Base-by-base conservation (phyloP, 1,140 invertebrate species). In the Odontomachus brunneus region DNA sequence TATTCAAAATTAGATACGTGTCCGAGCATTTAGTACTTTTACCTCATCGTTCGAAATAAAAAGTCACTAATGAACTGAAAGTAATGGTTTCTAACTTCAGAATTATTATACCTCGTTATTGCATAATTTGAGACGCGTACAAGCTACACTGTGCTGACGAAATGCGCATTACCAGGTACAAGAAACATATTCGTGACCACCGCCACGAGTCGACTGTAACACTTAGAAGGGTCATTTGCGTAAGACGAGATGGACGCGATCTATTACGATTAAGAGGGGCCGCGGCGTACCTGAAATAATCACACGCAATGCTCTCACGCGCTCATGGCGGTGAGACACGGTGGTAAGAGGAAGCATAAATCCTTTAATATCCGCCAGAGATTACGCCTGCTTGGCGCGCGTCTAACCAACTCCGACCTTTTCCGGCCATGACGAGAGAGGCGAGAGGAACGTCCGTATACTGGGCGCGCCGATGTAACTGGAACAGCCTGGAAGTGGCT, bases 401-500 rank as follows among this genome's bases (percentile, higher is more conserved):
- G 22, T 55, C 62, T 53, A 60, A 83, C 59, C 51, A 82, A 62
- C 38, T 44, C 9, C 66, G 71, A 80, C 78, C 76, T 84, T 88
- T 78, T 17, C 62, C 53, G 62, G 44, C 60, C 29, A 67, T 62
- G 87, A 88, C 57, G 81, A 82, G 9, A 44, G 38, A 44, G 9
- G 29, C 29, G 5, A 44, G 38, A 44, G 38, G 38, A 44, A 44
- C 38, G 38, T 44, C 38, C 75, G 81, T 80, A 80, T 33, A 57
- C 65, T 24, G 26, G 38, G 38, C 38, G 53, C 48, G 85, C 72
- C 83, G 83, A 86, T 89, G 90, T 90, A 91, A 90, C 88, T 91
- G 88, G 90, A 91, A 89, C 90, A 90, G 90, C 84, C 87, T 91
- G 89, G 86, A 91, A 91, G 90, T 90, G 89, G 87, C 87, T 86